phyloP scores from a whole-genome alignment of 1,140 invertebrate species.

The Philopotamus ludificatus region DNA sequence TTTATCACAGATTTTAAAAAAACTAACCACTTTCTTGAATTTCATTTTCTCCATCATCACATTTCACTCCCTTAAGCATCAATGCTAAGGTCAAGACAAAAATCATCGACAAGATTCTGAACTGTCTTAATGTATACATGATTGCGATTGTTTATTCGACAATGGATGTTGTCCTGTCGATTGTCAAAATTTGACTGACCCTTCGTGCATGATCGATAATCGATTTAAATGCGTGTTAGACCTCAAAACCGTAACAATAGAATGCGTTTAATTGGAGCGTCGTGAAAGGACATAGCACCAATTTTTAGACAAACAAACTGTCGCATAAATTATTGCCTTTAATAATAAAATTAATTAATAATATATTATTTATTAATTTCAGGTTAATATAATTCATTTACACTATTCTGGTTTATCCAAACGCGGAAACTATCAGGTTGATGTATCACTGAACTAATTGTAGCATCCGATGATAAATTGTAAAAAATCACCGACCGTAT shows the following conservation, averaged over 20 bases:
- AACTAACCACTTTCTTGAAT: slow-evolving; percentile 12
- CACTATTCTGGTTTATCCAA: no score
- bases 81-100: neutral
- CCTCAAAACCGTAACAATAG: slow-evolving; percentile 8
- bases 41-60: slow-evolving; percentile 8
- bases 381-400: no score
- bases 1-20: neutral
- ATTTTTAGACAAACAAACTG: no score
- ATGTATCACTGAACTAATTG: no score
- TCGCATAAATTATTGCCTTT: neutral
- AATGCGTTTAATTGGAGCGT: neutral
- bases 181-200: slow-evolving; percentile 26
- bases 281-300: neutral
- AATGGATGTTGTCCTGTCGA: slow-evolving; percentile 1
- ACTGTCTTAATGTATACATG: neutral
- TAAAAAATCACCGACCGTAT: no score
- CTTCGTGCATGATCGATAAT: neutral
- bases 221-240: slow-evolving; percentile 26
- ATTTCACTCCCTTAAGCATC: neutral
- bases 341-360: no score
- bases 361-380: no score
- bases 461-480: no score
- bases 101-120: neutral
- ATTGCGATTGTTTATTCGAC: neutral
- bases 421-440: no score